Percentiles rank a stretch among this genome's conserved stretches.
Conservation (phyloP, 1,140 invertebrate genomes). For the Achatina immaculata region DNA sequence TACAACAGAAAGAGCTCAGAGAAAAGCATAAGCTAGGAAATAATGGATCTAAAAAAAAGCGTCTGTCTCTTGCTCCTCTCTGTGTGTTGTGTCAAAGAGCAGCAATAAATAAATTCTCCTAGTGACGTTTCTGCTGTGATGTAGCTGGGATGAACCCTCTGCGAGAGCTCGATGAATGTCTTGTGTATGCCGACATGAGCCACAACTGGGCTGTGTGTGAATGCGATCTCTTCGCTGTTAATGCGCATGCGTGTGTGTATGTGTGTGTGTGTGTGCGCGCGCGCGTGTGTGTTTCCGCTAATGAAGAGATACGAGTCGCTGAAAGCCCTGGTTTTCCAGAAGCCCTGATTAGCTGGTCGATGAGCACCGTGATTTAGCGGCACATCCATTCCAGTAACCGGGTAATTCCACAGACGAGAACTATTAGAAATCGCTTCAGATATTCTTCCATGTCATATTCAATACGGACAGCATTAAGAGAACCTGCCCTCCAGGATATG, state of each 20-base stretch:
- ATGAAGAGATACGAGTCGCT: conserved; percentile 12
- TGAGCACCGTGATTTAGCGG: not conserved
- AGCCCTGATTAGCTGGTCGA: conserved; percentile 14
- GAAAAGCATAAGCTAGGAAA: too few species aligned
- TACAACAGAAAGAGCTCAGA: too few species aligned
- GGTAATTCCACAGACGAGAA: conserved; percentile 7
- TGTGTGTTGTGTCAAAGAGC: too few species aligned
- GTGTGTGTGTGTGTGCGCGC: not conserved
- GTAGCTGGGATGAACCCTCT: too few species aligned
- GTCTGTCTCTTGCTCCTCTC: too few species aligned
- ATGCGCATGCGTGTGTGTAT: not conserved
- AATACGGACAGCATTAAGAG: not conserved
- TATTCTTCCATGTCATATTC: not conserved
- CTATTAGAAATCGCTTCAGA: conserved; percentile 12
- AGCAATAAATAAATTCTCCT: too few species aligned
- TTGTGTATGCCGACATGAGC: too few species aligned
- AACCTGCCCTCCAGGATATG: not conserved
- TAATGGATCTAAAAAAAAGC: too few species aligned
- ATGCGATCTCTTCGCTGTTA: too few species aligned
- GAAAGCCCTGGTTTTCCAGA: not conserved
- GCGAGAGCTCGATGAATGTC: too few species aligned
- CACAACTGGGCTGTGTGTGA: too few species aligned
- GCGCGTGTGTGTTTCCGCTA: not conserved
- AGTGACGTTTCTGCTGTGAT: too few species aligned
- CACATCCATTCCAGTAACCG: conserved; percentile 18